Base-by-base conservation (phyloP, 2,797 vertebrate genomes). In the Malurus splendens region DNA sequence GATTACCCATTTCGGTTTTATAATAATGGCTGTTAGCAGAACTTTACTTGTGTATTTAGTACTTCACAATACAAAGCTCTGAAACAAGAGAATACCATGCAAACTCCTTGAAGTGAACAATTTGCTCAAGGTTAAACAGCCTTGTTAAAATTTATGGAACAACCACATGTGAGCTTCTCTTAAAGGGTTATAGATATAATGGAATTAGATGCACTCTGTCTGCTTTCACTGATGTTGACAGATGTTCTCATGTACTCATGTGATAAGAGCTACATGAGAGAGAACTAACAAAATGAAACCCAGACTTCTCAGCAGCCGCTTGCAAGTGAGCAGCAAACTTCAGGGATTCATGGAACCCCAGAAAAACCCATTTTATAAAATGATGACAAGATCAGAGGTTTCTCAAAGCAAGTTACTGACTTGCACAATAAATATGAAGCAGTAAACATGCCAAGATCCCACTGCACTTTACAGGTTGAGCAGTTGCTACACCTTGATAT, bases 111-210 rank as follows among this genome's bases (percentile, higher is more conserved):
- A 82, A 80, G 23, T 51, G 54, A 67, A 39, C 16, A 6, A 84
- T 72, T 85, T 80, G 57, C 72, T 85, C 47, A 71, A 66, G 38
- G 60, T 66, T 74, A 66, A 74, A 59, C 44, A 59, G 61, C 6
- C 61, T 77, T 64, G 13, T 59, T 86, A 86, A 87, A 88, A 79
- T 75, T 72, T 74, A 48, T 71, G n/a, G 61, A 90, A 67, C 42
- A 82, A 28, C 52, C 38, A 73, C 32, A 56, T 52, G 14, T 1
- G 3, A 57, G 22, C 45, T 68, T 12, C 20, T 33, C 39, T 61
- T 30, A 27, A 27, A 7, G 5, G 8, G 30, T 78, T 50, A 54
- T 9, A 50, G 22, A 33, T 57, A 27, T 9, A 4, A 23, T 17
- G 16, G 39, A 83, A 72, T 7, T n/a, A 72, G 81, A 88, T 66